Evolutionary conservation across 2,888 invertebrate species (phyloP), one percentile per base, ranked within the genome.

Genomic region (Drosophila macrospina): DNA sequence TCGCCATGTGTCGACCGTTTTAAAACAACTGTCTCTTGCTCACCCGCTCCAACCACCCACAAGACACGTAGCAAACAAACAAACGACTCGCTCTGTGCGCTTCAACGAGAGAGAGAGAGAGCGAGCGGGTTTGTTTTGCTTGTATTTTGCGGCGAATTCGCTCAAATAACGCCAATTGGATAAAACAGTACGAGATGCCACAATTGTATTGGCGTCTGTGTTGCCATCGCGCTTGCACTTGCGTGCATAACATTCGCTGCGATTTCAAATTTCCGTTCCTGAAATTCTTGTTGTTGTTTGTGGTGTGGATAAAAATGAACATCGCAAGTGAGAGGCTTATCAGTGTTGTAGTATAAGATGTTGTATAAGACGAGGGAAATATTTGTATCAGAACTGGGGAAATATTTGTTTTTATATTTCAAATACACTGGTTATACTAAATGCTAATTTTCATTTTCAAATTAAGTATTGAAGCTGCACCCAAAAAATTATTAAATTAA

Each of bases 131-230:
- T 69, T 78, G 67, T 69, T 75, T 74, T 74, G 61, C 20, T 72
- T 74, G 26, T 62, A 69, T 60, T 69, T 32, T 74, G 68, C 75
- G 88, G 90, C 89, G 90, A 90, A 89, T 83, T 83, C 88, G 77
- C 90, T 89, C 90, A 86, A 89, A 89, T 80, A 84, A 84, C 61
- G 84, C 89, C 81, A 66, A 80, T 76, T 65, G 82, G 78, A 81
- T 83, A 83, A 80, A 68, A 34, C 41, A 39, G 75, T 72, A 15
- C 24, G 79, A 79, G 65, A 73, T 50, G 55, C 84, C 67, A 57
- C 54, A 59, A 65, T 66, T 51, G 34, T 64, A 30, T 44, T 63
- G 47, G 42, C 52, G 66, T 54, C 36, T 44, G 4, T 70, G 55
- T 61, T 63, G 81, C 65, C 41, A 36, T 63, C 78, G 59, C 82